Evolutionary conservation across 2,888 invertebrate species (phyloP), one percentile per base, ranked within the genome.

Genomic region (Calameuta idolon): DNA sequence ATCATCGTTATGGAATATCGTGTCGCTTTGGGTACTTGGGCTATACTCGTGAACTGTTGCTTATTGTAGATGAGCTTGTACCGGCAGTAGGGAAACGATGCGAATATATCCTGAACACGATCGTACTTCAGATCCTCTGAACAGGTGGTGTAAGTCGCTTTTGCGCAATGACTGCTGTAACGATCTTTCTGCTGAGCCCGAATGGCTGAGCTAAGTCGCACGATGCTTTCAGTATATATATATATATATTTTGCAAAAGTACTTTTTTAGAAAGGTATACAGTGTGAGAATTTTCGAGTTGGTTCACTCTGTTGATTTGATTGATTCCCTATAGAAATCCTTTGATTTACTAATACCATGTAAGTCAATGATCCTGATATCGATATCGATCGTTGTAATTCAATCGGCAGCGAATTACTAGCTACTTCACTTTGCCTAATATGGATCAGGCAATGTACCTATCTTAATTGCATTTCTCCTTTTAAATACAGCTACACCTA

Each of bases 351-450:
- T 35, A 23, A 23, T 23, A 55, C 55, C 55, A 23, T 9, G 55
- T 55, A 55, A 55, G 23, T 15, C 23, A 55, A 23, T 23, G 55
- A 55, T 55, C 23, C 55, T 55, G 55, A 23, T 23, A 71, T 71
- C 31, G 71, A 33, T 71, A 71, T 71, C 33, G 71, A 71, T 33
- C 23, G 4, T 71, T n/a, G 75, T 75, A 77, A 75, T 77, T 75
- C 75, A 77, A 77, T 77, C 69, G 55, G 40, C 71, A 77, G 15
- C 75, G 77, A 75, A 75, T 71, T 12, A 37, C 9, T 71, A 35
- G 75, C 69, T 55, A 55, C 55, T 77, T 75, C 77, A 74, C 74
- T 77, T 77, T 69, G 75, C 40, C 71, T 71, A 34, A 31, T 34
- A 34, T 31, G 71, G 71, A 12, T 71, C 31, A 71, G 12, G 31